These are phyloP conservation scores for Carettochelys insculpta DNA, from an alignment of 2,113 vertebrate species.

Conservation along the genomic window DNA sequence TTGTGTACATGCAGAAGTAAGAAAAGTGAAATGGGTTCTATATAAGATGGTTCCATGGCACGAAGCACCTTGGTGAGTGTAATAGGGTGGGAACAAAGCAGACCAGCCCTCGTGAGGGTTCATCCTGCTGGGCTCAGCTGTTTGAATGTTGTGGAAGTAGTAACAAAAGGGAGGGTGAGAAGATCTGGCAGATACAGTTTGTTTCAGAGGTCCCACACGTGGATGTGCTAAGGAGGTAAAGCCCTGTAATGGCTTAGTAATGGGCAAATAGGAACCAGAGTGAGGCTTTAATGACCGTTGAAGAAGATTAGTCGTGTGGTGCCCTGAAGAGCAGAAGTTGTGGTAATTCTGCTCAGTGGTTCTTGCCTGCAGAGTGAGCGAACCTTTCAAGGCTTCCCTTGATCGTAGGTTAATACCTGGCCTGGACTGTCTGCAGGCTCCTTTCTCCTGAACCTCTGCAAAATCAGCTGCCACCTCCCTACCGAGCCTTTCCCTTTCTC, in stretches of 20 bases:
- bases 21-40: too few species aligned
- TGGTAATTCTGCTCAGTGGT: too few species aligned
- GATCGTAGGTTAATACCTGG: not conserved
- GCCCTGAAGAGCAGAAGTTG: not conserved
- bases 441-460: not conserved
- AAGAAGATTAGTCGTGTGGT: not conserved
- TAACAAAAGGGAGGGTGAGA: not conserved
- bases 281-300: not conserved
- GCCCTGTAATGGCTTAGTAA: not conserved
- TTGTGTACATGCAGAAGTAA: too few species aligned
- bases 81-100: not conserved
- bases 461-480: not conserved
- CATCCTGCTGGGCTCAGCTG: not conserved
- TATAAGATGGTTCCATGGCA: too few species aligned
- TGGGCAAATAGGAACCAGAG: not conserved
- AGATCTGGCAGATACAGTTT: not conserved
- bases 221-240: not conserved
- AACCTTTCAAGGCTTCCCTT: not conserved
- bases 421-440: not conserved
- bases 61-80: not conserved
- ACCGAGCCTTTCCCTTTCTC: not conserved
- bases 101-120: too few species aligned
- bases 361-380: too few species aligned
- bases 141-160: too few species aligned
- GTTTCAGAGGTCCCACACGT: not conserved